Evolutionary conservation across 64 coral and sea anemone species (phyloP).

Genomic region (Stylophora pistillata): DNA sequence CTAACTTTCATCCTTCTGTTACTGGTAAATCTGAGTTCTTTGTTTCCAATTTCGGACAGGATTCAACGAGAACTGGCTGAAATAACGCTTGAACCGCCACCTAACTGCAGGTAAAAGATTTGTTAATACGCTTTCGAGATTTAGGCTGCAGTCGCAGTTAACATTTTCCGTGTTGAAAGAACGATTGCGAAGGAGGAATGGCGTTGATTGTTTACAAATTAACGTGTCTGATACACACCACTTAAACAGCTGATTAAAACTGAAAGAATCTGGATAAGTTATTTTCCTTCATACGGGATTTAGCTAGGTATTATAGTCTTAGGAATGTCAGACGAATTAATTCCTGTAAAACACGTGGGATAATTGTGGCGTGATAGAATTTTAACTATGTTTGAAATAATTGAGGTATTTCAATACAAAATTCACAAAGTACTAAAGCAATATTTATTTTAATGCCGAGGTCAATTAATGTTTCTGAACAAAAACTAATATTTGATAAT

Average conservation of each 20-base stretch:
- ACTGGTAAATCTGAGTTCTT: neutral
- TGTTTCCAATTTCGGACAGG: conserved; percentile 45
- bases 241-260: neutral
- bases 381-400: neutral
- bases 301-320: neutral
- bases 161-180: neutral
- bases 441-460: neutral
- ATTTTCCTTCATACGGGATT: neutral
- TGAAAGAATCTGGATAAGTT: neutral
- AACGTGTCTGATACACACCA: neutral
- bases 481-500: no score
- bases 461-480: neutral
- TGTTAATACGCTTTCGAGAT: neutral
- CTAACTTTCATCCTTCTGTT: neutral
- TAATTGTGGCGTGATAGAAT: neutral
- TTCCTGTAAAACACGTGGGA: conserved; percentile 20
- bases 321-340: neutral
- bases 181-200: neutral
- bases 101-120: conserved; percentile 88
- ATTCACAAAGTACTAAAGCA: neutral
- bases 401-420: no score
- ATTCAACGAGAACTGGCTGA: conserved; percentile 90
- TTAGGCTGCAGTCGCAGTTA: neutral
- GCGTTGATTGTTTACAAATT: neutral
- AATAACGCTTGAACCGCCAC: conserved; percentile 88